Evolutionary conservation across 2,888 invertebrate genomes (phyloP).

Genomic region (Dryocosmus kuriphilus): DNA sequence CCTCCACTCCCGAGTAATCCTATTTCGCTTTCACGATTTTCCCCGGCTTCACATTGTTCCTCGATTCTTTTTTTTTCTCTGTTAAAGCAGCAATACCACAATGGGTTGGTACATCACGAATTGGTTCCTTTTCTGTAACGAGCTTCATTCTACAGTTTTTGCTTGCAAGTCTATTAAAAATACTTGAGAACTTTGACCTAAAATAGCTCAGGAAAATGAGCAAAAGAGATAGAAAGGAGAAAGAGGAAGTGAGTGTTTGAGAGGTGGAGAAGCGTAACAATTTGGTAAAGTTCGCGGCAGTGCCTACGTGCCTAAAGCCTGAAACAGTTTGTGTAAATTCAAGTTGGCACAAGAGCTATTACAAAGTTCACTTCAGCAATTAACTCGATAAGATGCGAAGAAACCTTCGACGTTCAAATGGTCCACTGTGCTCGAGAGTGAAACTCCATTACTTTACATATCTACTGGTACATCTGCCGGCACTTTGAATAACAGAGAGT

Average conservation of each 20-base stretch:
- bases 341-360: conserved; percentile 40
- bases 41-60: conserved; percentile 16
- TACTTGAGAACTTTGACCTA: background rate
- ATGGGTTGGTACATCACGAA: conserved; percentile 13
- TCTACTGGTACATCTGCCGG: conserved; percentile 18
- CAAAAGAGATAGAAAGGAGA: background rate
- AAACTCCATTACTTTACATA: conserved; percentile 25
- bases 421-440: conserved; percentile 12
- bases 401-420: conserved; percentile 29
- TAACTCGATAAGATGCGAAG: conserved; percentile 41
- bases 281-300: conserved; percentile 31
- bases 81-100: conserved; percentile 20
- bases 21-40: conserved; percentile 35
- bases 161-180: background rate
- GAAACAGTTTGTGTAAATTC: conserved; percentile 40
- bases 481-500: background rate
- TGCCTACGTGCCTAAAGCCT: conserved; percentile 37
- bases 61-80: background rate
- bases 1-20: conserved; percentile 26
- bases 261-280: conserved; percentile 19
- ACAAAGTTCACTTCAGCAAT: conserved; percentile 38
- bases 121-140: background rate
- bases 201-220: background rate
- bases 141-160: background rate
- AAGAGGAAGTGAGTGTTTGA: background rate